Conservation (phyloP, 2,888 invertebrate genomes). For the Polyploca ridens region DNA sequence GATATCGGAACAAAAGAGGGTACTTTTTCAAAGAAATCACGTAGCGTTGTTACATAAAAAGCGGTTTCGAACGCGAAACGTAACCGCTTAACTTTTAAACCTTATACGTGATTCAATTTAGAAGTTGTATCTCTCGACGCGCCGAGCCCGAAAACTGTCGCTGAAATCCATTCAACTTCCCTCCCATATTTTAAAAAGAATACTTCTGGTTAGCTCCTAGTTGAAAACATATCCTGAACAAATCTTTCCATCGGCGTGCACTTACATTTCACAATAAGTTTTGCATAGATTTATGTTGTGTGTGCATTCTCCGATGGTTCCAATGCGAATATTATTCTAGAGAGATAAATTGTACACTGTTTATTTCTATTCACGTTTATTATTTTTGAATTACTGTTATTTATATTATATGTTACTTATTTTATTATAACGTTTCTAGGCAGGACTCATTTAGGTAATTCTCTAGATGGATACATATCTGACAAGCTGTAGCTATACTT, state of each 20-base stretch:
- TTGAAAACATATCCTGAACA: slow-evolving; percentile 45
- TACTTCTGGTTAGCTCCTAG: slow-evolving; percentile 41
- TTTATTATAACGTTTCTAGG: background rate
- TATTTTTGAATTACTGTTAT: too few species aligned
- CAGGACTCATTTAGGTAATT: background rate
- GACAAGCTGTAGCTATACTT: too few species aligned
- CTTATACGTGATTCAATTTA: slow-evolving; percentile 83
- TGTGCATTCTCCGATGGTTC: slow-evolving; percentile 21
- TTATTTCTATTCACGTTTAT: background rate
- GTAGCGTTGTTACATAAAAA: slow-evolving; percentile 75
- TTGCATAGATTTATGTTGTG: slow-evolving; percentile 9
- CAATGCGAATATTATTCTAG: slow-evolving; percentile 45
- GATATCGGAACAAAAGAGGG: slow-evolving; percentile 67
- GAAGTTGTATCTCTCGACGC: slow-evolving; percentile 72
- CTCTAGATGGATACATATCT: too few species aligned
- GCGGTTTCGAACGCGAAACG: slow-evolving; percentile 73
- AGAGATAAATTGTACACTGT: slow-evolving; percentile 22
- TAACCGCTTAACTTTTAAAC: slow-evolving; percentile 83
- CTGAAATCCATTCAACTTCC: slow-evolving; percentile 70
- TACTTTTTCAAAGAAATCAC: slow-evolving; percentile 70
- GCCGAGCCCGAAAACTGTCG: slow-evolving; percentile 70
- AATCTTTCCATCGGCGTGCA: slow-evolving; percentile 32
- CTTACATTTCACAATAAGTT: slow-evolving; percentile 13
- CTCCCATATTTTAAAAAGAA: slow-evolving; percentile 68
- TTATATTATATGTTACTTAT: background rate